These are phyloP conservation scores for Rosalia funebris DNA, from an alignment of 2,888 invertebrate genomes.

Conservation along the genomic window DNA sequence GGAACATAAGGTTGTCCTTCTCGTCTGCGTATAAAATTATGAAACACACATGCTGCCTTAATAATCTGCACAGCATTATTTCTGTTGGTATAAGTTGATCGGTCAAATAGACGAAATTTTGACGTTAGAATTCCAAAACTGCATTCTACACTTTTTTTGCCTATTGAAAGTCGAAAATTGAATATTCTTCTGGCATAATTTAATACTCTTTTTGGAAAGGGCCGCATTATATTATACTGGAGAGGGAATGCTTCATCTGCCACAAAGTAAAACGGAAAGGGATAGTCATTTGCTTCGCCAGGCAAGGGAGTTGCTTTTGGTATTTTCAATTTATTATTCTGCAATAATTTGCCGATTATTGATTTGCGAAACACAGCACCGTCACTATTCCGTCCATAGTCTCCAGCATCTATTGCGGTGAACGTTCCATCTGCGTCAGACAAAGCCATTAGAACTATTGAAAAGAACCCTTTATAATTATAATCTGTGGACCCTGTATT, in stretches of 20 bases:
- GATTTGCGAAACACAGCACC: not conserved
- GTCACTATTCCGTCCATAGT: not conserved
- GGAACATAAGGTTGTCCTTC: not conserved
- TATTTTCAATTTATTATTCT: not conserved
- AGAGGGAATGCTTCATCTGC: not conserved
- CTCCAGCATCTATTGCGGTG: not conserved
- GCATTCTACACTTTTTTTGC: slow-evolving; percentile 8
- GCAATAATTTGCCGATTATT: not conserved
- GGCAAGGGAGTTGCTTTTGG: not conserved
- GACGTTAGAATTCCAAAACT: slow-evolving; percentile 3
- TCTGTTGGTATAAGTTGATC: not conserved
- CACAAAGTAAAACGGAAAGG: not conserved
- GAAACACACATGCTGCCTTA: not conserved
- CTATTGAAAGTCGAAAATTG: slow-evolving; percentile 12
- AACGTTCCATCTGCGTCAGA: slow-evolving; percentile 3
- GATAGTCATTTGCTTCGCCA: not conserved
- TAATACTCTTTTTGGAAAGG: not conserved
- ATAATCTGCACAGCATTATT: not conserved
- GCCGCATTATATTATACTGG: not conserved
- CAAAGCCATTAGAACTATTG: slow-evolving; percentile 11
- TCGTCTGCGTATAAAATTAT: not conserved
- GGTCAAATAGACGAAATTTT: not conserved
- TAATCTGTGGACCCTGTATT: slow-evolving; percentile 11
- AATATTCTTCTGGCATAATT: slow-evolving; percentile 1
- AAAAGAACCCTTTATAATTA: not conserved